Conservation (phyloP, 2,797 vertebrate genomes). For the Aldrovandia affinis region DNA sequence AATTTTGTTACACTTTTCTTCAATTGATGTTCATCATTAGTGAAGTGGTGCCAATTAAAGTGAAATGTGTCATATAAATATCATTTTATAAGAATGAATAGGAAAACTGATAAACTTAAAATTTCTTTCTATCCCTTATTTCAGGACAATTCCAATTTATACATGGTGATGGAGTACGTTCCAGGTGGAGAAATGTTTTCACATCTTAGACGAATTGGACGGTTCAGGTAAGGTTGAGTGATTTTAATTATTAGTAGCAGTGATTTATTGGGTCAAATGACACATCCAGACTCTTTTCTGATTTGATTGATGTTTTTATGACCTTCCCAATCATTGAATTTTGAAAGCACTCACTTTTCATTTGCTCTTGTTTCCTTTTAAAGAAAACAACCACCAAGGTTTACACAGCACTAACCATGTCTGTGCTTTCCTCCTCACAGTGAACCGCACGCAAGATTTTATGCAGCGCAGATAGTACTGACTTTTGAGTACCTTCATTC, state of each 20-base stretch:
- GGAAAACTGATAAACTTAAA: background rate
- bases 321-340: background rate
- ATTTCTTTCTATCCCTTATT: slow-evolving; percentile 6
- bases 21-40: background rate
- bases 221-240: slow-evolving; percentile 85
- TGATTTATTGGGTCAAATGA: background rate
- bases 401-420: background rate
- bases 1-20: background rate
- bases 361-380: background rate
- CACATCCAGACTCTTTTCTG: background rate
- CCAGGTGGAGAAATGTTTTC: slow-evolving; percentile 99
- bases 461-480: slow-evolving; percentile 99
- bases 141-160: slow-evolving; percentile 99
- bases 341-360: background rate
- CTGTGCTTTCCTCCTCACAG: slow-evolving; percentile 63
- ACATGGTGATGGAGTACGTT: slow-evolving; percentile 99
- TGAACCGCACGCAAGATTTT: slow-evolving; percentile 97
- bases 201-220: slow-evolving; percentile 97
- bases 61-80: background rate
- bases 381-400: background rate
- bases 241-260: background rate
- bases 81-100: background rate
- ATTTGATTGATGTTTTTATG: background rate
- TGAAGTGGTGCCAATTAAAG: background rate
- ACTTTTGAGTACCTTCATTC: slow-evolving; percentile 99